Evolutionary conservation across 2,888 invertebrate species (phyloP), one percentile per base, ranked within the genome.

Genomic region (Eilema sororculum): DNA sequence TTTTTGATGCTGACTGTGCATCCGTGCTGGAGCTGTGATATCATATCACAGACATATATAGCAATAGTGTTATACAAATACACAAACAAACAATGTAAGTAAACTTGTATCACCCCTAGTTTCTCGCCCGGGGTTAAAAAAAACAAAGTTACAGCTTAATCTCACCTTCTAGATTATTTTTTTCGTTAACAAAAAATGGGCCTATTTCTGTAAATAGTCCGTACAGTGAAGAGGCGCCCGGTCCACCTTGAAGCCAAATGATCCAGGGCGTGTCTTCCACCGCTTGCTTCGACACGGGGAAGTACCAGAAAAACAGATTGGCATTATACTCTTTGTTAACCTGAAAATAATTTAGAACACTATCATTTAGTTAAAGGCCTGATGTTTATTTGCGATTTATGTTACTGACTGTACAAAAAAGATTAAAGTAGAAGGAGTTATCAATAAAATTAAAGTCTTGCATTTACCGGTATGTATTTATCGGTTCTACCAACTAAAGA

Each of bases 251-350:
- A 6, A 96, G 92, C 96, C 96, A 96, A 64, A 96, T 89, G 57
- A 96, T 92, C 90, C 96, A 94, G 1, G 96, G 96, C 16, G 96
- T 96, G 10, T 94, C 91, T 62, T 94, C 93, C 12, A 95, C 89
- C 0, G 93, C 87, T 83, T 94, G 87, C 13, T 91, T 93, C 78
- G 96, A 91, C 0, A 97, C 96, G 0, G 98, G 98, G 90, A 98
- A 97, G 87, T 97, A 98, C 98, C 98, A 98, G 91, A 98, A 98
- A 95, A 97, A 98, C 76, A 98, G 93, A 87, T 98, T 98, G 10
- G 98, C 97, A 85, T 97, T 96, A 87, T 96, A 97, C 66, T 96
- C 92, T 87, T 97, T 97, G 89, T 98, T 97, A 0, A 98, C 98
- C 76, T 98, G 80, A 78, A 74, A 65, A 59, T n/a, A 58, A 28